phyloP scores from a whole-genome alignment of 2,888 invertebrate genomes.

The Tetheella fluctuosa region DNA sequence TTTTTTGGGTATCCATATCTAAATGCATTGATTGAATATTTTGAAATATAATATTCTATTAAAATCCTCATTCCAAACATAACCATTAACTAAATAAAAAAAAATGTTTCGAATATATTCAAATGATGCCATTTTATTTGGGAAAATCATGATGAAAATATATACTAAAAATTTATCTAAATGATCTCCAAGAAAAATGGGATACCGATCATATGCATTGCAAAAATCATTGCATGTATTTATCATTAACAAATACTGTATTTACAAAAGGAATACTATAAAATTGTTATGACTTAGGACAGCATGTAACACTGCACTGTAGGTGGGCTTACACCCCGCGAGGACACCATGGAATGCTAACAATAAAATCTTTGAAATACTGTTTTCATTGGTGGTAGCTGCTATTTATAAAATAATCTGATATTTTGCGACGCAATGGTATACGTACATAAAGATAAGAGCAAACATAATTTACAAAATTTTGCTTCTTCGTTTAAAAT shows the following conservation, averaged over 20 bases:
- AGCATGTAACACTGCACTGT: slow-evolving; percentile 55
- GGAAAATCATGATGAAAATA: background rate
- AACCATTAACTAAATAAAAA: background rate
- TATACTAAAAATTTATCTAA: background rate
- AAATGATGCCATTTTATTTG: background rate
- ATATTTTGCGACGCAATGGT: slow-evolving; percentile 18
- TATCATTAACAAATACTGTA: slow-evolving; percentile 15
- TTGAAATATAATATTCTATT: background rate
- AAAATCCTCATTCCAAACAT: background rate
- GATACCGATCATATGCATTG: slow-evolving; percentile 6
- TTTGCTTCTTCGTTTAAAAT: slow-evolving; percentile 19
- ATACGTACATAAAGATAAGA: no score
- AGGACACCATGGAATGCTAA: slow-evolving; percentile 57
- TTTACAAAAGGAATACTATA: slow-evolving; percentile 29
- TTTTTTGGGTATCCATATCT: slow-evolving; percentile 20
- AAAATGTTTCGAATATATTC: background rate
- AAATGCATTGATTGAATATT: background rate
- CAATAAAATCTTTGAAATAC: slow-evolving; percentile 33
- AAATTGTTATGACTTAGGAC: slow-evolving; percentile 24
- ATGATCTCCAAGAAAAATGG: background rate
- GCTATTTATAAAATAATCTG: slow-evolving; percentile 27
- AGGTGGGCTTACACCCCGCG: slow-evolving; percentile 49
- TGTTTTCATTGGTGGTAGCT: slow-evolving; percentile 44
- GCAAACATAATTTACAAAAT: no score
- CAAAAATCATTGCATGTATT: slow-evolving; percentile 19